Percentiles rank a stretch among this genome's conserved stretches.
Evolutionary conservation across 2,888 invertebrate genomes (phyloP).

Genomic region (Fabriciana adippe): DNA sequence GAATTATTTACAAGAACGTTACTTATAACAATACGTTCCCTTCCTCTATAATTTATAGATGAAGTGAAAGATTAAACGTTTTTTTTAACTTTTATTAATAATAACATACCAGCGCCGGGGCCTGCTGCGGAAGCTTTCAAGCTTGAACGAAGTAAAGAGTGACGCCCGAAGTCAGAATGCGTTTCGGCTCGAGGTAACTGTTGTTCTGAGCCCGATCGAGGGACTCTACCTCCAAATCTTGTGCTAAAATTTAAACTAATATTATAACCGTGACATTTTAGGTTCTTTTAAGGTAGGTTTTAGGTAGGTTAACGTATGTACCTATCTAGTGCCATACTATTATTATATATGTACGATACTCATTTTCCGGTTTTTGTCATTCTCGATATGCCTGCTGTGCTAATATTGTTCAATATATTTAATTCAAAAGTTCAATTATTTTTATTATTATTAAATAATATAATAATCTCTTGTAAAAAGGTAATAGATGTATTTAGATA

Average conservation of each 20-base stretch:
- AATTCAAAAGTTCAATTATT: too few species aligned
- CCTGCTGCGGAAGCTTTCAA: slow-evolving; percentile 84
- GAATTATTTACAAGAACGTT: not conserved
- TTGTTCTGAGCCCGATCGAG: slow-evolving; percentile 95
- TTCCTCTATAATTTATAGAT: not conserved
- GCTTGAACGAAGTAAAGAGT: slow-evolving; percentile 91
- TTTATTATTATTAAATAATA: too few species aligned
- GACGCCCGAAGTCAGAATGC: slow-evolving; percentile 91
- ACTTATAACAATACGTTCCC: not conserved
- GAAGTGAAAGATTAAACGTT: too few species aligned
- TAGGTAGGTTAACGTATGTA: too few species aligned
- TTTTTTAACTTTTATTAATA: too few species aligned
- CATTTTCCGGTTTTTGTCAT: too few species aligned
- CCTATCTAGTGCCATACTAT: too few species aligned
- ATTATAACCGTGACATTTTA: slow-evolving; percentile 22
- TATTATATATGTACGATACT: too few species aligned
- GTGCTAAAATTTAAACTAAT: slow-evolving; percentile 48
- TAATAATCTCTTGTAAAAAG: too few species aligned
- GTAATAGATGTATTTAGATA: too few species aligned
- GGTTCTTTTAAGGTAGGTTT: not conserved
- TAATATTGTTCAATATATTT: too few species aligned
- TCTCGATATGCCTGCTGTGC: too few species aligned
- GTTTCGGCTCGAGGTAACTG: slow-evolving; percentile 92
- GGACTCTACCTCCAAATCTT: slow-evolving; percentile 82
- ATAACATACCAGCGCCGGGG: slow-evolving; percentile 53